Evolutionary conservation across 2,888 invertebrate species (phyloP), one percentile per base, ranked within the genome.

Genomic region (Drosophila prostipennis): DNA sequence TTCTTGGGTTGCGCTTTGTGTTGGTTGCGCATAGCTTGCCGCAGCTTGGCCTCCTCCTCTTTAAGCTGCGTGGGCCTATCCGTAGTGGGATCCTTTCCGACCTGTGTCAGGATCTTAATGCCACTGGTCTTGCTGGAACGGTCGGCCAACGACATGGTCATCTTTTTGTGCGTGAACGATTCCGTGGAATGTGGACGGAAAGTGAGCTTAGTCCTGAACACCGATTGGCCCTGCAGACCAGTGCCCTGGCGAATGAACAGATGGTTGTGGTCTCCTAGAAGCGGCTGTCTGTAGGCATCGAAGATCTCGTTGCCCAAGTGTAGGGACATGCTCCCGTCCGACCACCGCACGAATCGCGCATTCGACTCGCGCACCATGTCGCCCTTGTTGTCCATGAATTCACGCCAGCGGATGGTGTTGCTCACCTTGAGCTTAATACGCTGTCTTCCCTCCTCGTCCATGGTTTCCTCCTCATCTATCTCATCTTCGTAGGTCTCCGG

Each of bases 121-220:
- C 98, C 98, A 1, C 96, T 96, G 0, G 98, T 96, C 92, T 98
- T 98, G 54, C 97, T 96, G 45, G 98, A 96, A 56, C 98, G 94
- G 92, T 99, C 99, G 0, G 99, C 99, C 79, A 99, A 93, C 0
- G 98, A 99, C 92, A 99, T 94, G 0, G 99, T 99, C 96, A 99
- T 99, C 94, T 99, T 99, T 79, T 98, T 95, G 92, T 99, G 99
- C 0, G 99, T 99, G 92, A 99, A 98, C 23, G 99, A 99, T 91
- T 99, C 99, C 0, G 99, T 99, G 0, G 99, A 99, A 91, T 99
- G 98, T 0, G 99, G 99, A 45, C 99, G 94, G 95, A 99, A 99
- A 2, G 98, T 97, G 0, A 99, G 93, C 92, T 99, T 99, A 0
- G 98, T 98, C 42, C 97, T 94, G 93, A 99, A 99, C 34, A 99